Percentiles rank a stretch among this genome's conserved stretches.
Conservation (phyloP, 2,113 vertebrate species). For the Nycticryphes semicollaris region DNA sequence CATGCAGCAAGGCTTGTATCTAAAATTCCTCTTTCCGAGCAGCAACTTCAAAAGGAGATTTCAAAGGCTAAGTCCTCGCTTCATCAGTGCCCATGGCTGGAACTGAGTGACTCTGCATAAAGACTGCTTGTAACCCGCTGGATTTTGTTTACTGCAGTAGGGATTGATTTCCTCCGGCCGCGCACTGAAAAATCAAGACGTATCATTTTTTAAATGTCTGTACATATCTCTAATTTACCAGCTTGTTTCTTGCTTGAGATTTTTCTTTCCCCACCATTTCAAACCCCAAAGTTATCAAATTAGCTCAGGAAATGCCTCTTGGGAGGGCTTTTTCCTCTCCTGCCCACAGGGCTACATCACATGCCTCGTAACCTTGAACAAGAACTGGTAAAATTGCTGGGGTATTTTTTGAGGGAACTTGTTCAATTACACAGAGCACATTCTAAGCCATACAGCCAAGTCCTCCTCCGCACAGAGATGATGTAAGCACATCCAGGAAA, state of each 20-base stretch:
- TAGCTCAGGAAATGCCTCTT: constrained; percentile 46
- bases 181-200: not conserved
- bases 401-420: constrained; percentile 47
- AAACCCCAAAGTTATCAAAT: constrained; percentile 5
- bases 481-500: constrained; percentile 71
- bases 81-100: not conserved
- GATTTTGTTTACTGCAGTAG: not conserved
- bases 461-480: constrained; percentile 53
- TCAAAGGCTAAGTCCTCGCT: not conserved
- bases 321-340: constrained; percentile 50
- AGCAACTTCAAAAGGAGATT: not conserved
- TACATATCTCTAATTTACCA: not conserved
- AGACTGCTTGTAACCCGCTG: not conserved
- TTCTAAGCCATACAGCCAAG: constrained; percentile 41
- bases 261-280: not conserved
- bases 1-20: not conserved
- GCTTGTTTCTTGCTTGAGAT: not conserved
- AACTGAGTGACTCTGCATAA: not conserved
- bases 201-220: not conserved
- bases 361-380: not conserved
- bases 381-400: constrained; percentile 31
- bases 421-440: constrained; percentile 35
- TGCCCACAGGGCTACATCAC: not conserved
- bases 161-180: not conserved
- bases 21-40: not conserved